Base-by-base conservation (phyloP, 2,797 vertebrate species). In the Coluber constrictor region DNA sequence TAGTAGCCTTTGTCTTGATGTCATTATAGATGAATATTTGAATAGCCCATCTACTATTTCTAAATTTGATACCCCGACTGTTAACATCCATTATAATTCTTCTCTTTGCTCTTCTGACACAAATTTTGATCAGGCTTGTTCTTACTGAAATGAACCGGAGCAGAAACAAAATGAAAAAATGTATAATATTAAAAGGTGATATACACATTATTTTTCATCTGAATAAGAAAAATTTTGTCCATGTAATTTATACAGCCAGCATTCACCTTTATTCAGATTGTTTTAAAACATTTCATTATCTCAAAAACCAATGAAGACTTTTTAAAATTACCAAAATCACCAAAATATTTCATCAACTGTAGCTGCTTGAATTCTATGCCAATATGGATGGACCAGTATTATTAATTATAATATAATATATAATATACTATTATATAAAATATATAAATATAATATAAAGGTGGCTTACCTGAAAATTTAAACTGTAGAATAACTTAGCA, bases 401-500 rank as follows among this genome's bases (percentile, higher is more conserved):
- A 56, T 60, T 63, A 89, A 54, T 10, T 61, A 6, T 74, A 54
- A 54, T 54, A 54, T 54, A 54, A 54, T 54, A 10, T 54, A 54
- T 54, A 54, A 54, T 54, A 54, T 54, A 54, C 51, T 54, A 54
- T 54, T 10, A 10, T 9, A 54, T 51, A 54, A 54, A 54, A 54
- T 10, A 10, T 54, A 54, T 54, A 54, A 54, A 54, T 54, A 32
- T 37, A 86, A 23, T 94, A 93, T 27, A 54, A 88, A 94, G 1
- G 93, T 9, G 94, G 95, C 97, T 96, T 94, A 99, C 99, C 98
- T 99, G 99, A 94, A 99, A 99, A 97, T 99, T 99, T 94, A 99
- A 98, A 97, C 99, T 99, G 97, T 99, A 99, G 97, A 99, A 99
- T 54, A 99, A 98, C 96, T 99, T 99, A 27, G 98, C 98, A 97